Evolutionary conservation across 2,113 vertebrate species (phyloP).

Genomic region (Casuarius casuarius): DNA sequence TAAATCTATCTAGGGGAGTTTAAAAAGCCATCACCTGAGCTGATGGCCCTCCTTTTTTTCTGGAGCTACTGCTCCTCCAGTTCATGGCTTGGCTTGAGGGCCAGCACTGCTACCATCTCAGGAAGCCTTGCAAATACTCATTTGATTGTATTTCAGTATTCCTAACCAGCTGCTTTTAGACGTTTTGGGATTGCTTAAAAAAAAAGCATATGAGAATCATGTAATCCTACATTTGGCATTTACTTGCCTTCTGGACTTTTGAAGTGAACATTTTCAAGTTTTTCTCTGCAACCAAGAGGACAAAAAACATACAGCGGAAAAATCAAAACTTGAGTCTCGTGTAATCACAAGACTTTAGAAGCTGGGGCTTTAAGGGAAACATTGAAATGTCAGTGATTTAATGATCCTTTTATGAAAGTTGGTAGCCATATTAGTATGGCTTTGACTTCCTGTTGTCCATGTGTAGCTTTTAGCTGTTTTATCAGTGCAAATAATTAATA

Average conservation of each 20-base stretch:
- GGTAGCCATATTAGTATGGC: neutral
- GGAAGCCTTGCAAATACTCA: neutral
- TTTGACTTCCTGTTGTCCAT: neutral
- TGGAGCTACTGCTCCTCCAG: neutral
- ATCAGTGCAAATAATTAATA: neutral
- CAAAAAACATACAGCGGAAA: neutral
- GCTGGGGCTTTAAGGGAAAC: neutral
- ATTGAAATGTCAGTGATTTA: neutral
- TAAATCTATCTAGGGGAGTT: neutral
- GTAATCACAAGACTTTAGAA: neutral
- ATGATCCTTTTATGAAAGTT: neutral
- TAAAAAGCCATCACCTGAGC: neutral
- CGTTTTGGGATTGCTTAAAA: neutral
- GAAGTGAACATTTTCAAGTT: neutral
- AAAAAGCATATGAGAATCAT: neutral
- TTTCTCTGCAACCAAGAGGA: neutral
- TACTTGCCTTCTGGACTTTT: neutral
- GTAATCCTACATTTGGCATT: neutral
- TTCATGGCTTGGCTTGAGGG: neutral
- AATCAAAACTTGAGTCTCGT: neutral
- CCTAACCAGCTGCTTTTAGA: neutral
- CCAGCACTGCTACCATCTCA: rapidly evolving
- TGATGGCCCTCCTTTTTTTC: neutral
- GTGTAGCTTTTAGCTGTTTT: neutral
- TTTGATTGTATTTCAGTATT: neutral